phyloP scores from a whole-genome alignment of 1,140 invertebrate species.

The Drosophila malerkotliana region DNA sequence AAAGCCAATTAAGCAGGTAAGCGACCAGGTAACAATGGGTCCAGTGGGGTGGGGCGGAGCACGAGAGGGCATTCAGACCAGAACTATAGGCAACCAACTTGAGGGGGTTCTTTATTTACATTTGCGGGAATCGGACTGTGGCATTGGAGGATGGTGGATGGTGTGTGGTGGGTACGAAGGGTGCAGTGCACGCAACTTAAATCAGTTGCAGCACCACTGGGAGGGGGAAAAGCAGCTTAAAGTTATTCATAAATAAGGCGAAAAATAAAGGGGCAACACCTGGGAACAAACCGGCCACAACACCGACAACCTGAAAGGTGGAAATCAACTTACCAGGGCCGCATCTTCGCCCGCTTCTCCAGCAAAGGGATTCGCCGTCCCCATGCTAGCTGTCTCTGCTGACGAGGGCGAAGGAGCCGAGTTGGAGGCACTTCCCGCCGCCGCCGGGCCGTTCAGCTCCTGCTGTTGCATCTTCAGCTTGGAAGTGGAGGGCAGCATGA shows the following conservation, averaged over 20 bases:
- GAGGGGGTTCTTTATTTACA: conserved; percentile 47
- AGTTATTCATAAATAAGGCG: conserved; percentile 61
- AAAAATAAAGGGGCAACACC: conserved; percentile 34
- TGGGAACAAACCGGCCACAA: conserved; percentile 38
- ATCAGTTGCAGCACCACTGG: conserved; percentile 13
- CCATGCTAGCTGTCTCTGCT: conserved; percentile 32
- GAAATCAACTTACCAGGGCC: conserved; percentile 69
- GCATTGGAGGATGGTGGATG: conserved; percentile 4
- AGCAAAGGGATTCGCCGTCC: conserved; percentile 23
- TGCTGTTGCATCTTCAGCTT: conserved; percentile 67
- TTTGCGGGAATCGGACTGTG: conserved; percentile 40
- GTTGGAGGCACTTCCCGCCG: conserved; percentile 20
- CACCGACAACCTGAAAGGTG: conserved; percentile 48
- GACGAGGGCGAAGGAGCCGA: conserved; percentile 23
- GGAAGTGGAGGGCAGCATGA: conserved; percentile 79
- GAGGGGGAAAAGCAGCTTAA: conserved; percentile 66
- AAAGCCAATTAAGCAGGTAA: conserved; percentile 82
- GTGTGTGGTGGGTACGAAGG: conserved; percentile 18
- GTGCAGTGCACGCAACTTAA: conserved; percentile 37
- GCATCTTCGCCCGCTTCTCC: conserved; percentile 46
- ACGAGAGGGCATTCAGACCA: conserved; percentile 33
- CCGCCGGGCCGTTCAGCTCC: conserved; percentile 61
- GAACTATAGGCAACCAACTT: conserved; percentile 43
- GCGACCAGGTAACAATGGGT: conserved; percentile 65
- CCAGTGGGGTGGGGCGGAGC: conserved; percentile 9